phyloP scores from a whole-genome alignment of 2,888 invertebrate species.

The Ariolimax columbianus region DNA sequence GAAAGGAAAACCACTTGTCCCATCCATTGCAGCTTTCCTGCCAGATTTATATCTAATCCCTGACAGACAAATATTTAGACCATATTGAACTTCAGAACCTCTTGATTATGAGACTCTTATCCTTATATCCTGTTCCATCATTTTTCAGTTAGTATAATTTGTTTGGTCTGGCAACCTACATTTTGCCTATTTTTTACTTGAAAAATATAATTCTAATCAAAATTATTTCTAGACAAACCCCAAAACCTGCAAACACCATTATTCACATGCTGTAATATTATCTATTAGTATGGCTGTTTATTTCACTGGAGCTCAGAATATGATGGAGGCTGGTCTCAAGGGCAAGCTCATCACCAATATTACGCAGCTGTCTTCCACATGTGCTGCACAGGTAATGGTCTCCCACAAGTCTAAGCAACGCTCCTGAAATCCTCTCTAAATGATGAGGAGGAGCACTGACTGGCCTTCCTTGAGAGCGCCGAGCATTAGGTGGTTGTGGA shows the following conservation, averaged over 20 bases:
- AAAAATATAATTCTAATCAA: no score
- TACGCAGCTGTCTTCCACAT: constrained; percentile 49
- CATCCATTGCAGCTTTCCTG: no score
- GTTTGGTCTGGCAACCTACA: no score
- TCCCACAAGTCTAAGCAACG: constrained; percentile 42
- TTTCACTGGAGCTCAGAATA: constrained; percentile 27
- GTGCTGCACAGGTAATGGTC: constrained; percentile 47
- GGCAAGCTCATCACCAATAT: constrained; percentile 47
- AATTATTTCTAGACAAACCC: no score
- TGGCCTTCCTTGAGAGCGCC: constrained; percentile 29
- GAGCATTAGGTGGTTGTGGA: neutral
- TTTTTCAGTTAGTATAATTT: no score
- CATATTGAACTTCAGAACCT: no score
- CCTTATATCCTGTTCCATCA: no score
- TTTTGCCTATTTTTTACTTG: no score
- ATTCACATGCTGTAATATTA: neutral
- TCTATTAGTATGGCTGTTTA: constrained; percentile 8
- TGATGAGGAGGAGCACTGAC: constrained; percentile 45
- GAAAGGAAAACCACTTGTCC: no score
- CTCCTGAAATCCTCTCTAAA: constrained; percentile 48
- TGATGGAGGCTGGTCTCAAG: constrained; percentile 41
- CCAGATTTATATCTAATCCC: no score
- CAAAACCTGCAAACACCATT: neutral
- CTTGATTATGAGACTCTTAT: no score
- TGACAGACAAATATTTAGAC: no score